Evolutionary conservation across 2,888 invertebrate species (phyloP).

Genomic region (Galerucella nymphaeae): DNA sequence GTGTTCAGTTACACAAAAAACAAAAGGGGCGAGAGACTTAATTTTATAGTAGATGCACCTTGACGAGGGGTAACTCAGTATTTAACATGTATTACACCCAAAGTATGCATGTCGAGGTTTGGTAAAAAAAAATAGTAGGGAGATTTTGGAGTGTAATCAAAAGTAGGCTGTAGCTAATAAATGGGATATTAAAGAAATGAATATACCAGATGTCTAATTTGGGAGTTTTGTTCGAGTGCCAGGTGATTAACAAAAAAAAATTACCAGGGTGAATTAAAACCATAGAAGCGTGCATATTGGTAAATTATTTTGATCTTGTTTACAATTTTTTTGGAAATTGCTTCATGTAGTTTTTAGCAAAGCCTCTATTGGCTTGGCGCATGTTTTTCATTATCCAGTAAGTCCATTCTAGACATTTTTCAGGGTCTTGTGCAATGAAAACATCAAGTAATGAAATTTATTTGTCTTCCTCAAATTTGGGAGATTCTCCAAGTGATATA

Average conservation of each 20-base stretch:
- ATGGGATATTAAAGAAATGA: conserved; percentile 24
- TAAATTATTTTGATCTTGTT: no score
- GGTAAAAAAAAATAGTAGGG: conserved; percentile 38
- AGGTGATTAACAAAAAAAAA: conserved; percentile 2
- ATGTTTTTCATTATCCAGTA: no score
- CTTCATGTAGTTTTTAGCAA: no score
- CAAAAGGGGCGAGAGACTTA: conserved; percentile 47
- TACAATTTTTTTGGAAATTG: no score
- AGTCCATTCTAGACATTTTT: no score
- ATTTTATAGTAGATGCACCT: conserved; percentile 45
- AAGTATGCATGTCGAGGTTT: conserved; percentile 35
- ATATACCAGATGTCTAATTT: conserved; percentile 24
- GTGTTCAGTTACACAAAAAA: conserved; percentile 45
- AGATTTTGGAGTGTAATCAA: conserved; percentile 43
- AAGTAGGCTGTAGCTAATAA: conserved; percentile 26
- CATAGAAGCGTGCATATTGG: no score
- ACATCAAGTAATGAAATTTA: no score
- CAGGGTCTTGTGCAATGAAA: no score
- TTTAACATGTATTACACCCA: conserved; percentile 47
- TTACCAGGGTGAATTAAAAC: no score
- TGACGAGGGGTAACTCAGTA: conserved; percentile 44
- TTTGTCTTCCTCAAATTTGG: no score
- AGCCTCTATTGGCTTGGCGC: no score
- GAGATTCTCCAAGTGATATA: no score
- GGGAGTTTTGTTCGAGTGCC: background rate